Conservation (phyloP, 2,113 vertebrate genomes). For the Eudorcas thomsonii region DNA sequence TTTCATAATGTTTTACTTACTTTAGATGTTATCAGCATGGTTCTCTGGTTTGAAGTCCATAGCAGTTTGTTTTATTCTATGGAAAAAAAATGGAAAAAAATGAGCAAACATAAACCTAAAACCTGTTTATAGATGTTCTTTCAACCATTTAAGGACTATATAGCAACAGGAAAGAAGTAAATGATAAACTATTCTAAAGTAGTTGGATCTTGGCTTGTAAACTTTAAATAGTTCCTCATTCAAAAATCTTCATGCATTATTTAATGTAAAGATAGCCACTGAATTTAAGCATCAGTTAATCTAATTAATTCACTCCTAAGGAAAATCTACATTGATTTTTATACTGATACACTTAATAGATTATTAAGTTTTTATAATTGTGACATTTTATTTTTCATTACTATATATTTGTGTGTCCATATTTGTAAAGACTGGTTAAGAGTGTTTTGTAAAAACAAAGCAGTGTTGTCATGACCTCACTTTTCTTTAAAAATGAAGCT, state of each 20-base stretch:
- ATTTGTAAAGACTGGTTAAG: neutral
- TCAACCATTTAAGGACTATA: neutral
- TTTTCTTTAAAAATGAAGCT: slow-evolving; percentile 5
- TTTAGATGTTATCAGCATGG: neutral
- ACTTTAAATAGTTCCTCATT: neutral
- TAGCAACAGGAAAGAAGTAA: neutral
- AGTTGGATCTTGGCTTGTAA: neutral
- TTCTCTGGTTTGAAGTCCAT: neutral
- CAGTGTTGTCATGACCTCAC: neutral
- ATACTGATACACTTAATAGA: neutral
- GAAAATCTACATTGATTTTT: neutral
- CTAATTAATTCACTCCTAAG: neutral
- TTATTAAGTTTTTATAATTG: neutral
- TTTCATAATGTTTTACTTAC: slow-evolving; percentile 10
- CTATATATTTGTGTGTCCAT: neutral
- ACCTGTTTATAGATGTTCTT: neutral
- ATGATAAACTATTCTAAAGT: neutral
- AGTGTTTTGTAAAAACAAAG: neutral
- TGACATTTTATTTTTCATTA: neutral
- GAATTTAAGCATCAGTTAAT: slow-evolving; percentile 5
- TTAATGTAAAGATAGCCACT: neutral
- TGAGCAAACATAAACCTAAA: neutral
- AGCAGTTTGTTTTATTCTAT: neutral
- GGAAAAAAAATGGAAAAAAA: neutral
- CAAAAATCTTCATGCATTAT: neutral